Evolutionary conservation across 1,140 invertebrate species (phyloP), one percentile per base, ranked within the genome.

Genomic region (Ceratosolen fusciceps): DNA sequence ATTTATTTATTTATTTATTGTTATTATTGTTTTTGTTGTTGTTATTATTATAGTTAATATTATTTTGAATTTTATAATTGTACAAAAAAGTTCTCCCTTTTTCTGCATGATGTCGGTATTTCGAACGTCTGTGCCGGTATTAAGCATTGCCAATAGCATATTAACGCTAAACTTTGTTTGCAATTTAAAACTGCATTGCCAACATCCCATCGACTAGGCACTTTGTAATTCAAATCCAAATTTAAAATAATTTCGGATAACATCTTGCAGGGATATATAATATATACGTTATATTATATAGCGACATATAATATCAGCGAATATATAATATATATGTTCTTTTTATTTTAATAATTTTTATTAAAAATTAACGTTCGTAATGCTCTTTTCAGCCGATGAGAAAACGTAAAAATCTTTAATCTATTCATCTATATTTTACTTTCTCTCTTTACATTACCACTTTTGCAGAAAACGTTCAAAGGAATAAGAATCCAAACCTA

Each of bases 71-170:
- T 67, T 52, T 34, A 39, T 73, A 73, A n/a, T 68, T 34, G 54
- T 80, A 80, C 73, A 76, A 80, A 80, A 80, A 71, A 74, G 10
- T 9, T 80, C 79, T 80, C 79, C 76, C 74, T 80, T n/a, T n/a
- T 77, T 77, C 79, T 80, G 79, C 79, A 80, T 80, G 79, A 73
- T 71, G 29, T 62, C 75, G 79, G 67, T 71, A 26, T 52, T 21
- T 1, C 14, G 21, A 24, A n/a, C n/a, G n/a, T n/a, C 14, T n/a
- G 49, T 60, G 65, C 54, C 26, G 8, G 8, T 56, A 39, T 79
- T 12, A 21, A 67, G 74, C 67, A 52, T 73, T 31, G 26, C 21
- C 21, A 76, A 80, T 75, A 49, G 71, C 0, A n/a, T n/a, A 21
- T 16, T 16, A 31, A 39, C 29, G 29, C 34, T 76, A n/a, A 60